Percentiles rank a stretch among this genome's conserved stretches.
These are phyloP conservation scores for Pollimyrus isidori DNA, from an alignment of 2,113 vertebrate genomes.

Conservation along the genomic window DNA sequence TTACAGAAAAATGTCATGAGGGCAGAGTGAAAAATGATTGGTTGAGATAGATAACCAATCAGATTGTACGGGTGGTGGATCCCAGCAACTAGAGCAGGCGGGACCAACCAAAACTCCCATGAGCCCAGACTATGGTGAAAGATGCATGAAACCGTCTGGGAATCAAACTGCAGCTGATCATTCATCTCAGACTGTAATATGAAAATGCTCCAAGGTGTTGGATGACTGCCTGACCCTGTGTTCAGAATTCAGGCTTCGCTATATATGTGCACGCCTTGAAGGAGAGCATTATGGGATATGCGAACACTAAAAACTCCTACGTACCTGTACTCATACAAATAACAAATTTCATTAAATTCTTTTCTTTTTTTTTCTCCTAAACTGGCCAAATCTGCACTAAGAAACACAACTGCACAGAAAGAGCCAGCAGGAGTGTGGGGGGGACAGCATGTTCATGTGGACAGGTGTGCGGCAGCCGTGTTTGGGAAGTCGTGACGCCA, in stretches of 20 bases:
- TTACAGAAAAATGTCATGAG: neutral
- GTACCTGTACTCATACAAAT: neutral
- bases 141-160: neutral
- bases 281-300: neutral
- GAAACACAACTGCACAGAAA: neutral
- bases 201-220: neutral
- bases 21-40: neutral
- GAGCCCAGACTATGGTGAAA: neutral
- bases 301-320: neutral
- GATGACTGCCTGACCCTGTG: neutral
- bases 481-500: neutral
- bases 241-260: neutral
- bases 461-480: neutral
- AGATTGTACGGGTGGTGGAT: neutral
- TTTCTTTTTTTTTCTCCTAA: neutral
- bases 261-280: neutral
- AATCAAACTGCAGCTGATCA: neutral
- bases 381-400: neutral
- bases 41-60: neutral
- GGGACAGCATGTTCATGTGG: neutral
- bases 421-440: neutral
- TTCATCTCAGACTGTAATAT: neutral
- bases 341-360: neutral
- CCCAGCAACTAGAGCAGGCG: neutral
- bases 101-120: neutral